phyloP scores from a whole-genome alignment of 1,140 invertebrate species.

The Euwallacea similis region DNA sequence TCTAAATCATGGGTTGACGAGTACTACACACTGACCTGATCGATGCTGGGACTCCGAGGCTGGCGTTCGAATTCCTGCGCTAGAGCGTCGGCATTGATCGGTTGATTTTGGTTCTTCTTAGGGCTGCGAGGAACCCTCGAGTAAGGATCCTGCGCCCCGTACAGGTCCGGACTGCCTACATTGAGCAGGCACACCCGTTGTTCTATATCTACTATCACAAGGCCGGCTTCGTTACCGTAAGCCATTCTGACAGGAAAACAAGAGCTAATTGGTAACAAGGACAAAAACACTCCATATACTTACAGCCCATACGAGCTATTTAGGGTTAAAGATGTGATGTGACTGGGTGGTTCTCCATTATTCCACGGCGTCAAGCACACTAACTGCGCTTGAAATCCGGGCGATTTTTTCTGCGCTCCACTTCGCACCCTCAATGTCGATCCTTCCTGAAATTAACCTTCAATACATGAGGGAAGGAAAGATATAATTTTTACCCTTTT shows the following conservation, averaged over 20 bases:
- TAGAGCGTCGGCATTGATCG: conserved; percentile 41
- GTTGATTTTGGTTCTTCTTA: conserved; percentile 56
- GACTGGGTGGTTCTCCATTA: conserved; percentile 76
- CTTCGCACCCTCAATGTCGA: conserved; percentile 70
- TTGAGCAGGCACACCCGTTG: conserved; percentile 89
- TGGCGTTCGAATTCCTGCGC: conserved; percentile 53
- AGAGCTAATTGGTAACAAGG: background rate
- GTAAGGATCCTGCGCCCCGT: conserved; percentile 86
- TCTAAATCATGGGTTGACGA: background rate
- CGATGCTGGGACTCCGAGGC: conserved; percentile 82
- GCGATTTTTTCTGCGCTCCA: conserved; percentile 76
- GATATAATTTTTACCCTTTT: conserved; percentile 56
- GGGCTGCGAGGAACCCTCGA: conserved; percentile 82
- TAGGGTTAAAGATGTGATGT: conserved; percentile 85
- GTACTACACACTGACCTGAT: conserved; percentile 72
- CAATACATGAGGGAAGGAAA: conserved; percentile 44
- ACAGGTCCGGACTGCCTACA: conserved; percentile 82
- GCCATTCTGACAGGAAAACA: conserved; percentile 71
- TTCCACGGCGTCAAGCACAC: conserved; percentile 87
- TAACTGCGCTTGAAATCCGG: conserved; percentile 94
- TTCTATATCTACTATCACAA: conserved; percentile 92
- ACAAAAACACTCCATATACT: conserved; percentile 57
- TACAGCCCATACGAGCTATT: conserved; percentile 97
- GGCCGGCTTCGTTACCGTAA: conserved; percentile 92
- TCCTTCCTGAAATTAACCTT: conserved; percentile 41